phyloP scores from a whole-genome alignment of 2,888 invertebrate species.

The Lysandra coridon region DNA sequence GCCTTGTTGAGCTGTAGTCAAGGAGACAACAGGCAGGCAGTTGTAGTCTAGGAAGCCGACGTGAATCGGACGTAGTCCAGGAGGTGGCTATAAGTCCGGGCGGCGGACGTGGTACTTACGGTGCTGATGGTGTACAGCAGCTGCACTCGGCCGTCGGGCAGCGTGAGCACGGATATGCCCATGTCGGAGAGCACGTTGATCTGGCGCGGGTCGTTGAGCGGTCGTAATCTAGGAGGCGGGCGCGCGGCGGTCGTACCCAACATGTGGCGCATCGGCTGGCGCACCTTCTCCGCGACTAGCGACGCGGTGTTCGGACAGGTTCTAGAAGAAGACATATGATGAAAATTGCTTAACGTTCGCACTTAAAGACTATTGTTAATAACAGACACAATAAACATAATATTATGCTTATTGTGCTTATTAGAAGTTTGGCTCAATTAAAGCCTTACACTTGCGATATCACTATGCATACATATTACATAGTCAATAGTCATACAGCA shows the following conservation, averaged over 20 bases:
- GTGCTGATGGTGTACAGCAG: constrained; percentile 93
- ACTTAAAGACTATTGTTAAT: too few relatives aligned
- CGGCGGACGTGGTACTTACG: constrained; percentile 78
- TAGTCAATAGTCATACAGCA: too few relatives aligned
- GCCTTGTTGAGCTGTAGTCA: too few relatives aligned
- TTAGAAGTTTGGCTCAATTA: too few relatives aligned
- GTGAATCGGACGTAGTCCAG: background rate
- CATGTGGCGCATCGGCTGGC: constrained; percentile 91
- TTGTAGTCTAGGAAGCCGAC: too few relatives aligned
- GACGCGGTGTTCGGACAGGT: constrained; percentile 93
- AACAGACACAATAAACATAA: too few relatives aligned
- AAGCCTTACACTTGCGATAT: too few relatives aligned
- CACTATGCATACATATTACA: too few relatives aligned
- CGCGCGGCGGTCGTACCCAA: constrained; percentile 85
- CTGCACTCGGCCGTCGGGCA: constrained; percentile 95
- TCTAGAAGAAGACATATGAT: constrained; percentile 56
- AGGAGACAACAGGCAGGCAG: too few relatives aligned
- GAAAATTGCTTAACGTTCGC: too few relatives aligned
- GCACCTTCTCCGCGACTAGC: constrained; percentile 90
- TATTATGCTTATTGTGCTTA: too few relatives aligned
- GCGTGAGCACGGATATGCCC: constrained; percentile 95
- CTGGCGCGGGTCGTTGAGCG: constrained; percentile 93
- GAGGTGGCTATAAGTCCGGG: background rate
- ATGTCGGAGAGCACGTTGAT: constrained; percentile 92
- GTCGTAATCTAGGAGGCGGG: constrained; percentile 86